Evolutionary conservation across 1,140 invertebrate genomes (phyloP), one percentile per base, ranked within the genome.

Genomic region (Ceratina calcarata): DNA sequence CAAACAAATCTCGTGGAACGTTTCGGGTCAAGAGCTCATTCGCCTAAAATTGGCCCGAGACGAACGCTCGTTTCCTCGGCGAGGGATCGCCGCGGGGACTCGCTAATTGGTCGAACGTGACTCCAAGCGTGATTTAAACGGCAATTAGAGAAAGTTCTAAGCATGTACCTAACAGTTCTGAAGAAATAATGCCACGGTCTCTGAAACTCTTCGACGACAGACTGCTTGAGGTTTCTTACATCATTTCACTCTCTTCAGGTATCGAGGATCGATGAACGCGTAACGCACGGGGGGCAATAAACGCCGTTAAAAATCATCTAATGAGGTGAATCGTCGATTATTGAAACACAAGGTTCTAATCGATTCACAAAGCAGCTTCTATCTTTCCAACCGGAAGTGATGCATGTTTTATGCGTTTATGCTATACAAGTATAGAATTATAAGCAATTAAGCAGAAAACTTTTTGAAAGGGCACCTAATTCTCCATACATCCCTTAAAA

Each of bases 11-110:
- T 70, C 18, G 67, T 4, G 51, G 24, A n/a, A 57, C 53, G 24
- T 57, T 69, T 20, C 53, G 67, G 67, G 67, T 70, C 53, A 70
- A 57, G 51, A 70, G 67, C 67, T 70, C 24, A 24, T 57, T 57
- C 67, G 67, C 24, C 53, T 70, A 70, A 70, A 70, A 70, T 57
- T 70, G 53, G 16, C 49, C 22, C 22, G 16, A 67, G 67, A 32
- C 13, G 51, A 7, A 10, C 13, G 13, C 67, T 20, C 51, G 51
- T 69, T 57, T 20, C 4, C 24, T 32, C 18, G 18, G 22, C 49
- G 27, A 22, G 18, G 24, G n/a, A 49, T 32, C 0, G 51, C 24
- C 2, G 18, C 12, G 66, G 22, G 18, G 12, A 13, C 18, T 15
- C 12, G 67, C 4, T 69, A 57, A 69, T 57, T 69, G 67, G 18